Evolutionary conservation across 2,113 vertebrate species (phyloP).

Genomic region (Amia ocellicauda): DNA sequence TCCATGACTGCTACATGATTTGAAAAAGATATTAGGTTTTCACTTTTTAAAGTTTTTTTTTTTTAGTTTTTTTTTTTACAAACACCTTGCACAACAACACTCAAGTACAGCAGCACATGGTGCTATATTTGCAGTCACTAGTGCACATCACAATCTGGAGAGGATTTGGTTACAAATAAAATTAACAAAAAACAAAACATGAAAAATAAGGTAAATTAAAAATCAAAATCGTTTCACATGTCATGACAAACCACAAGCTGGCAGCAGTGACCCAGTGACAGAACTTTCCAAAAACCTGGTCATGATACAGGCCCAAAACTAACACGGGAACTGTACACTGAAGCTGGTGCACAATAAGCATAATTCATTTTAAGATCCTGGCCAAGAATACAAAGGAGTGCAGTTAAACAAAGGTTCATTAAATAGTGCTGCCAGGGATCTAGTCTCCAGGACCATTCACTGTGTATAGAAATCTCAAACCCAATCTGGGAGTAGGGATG

Average conservation of each 20-base stretch:
- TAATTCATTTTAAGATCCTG: too few relatives aligned
- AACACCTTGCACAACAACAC: conserved; percentile 7
- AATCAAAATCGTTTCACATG: neutral
- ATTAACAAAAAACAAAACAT: neutral
- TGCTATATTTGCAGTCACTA: neutral
- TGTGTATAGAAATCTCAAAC: too few relatives aligned
- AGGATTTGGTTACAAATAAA: neutral
- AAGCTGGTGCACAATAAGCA: neutral
- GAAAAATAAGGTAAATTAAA: neutral
- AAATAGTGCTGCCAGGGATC: too few relatives aligned
- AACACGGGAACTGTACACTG: neutral
- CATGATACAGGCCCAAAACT: neutral
- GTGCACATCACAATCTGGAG: conserved; percentile 8
- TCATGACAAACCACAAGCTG: neutral
- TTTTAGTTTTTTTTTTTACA: neutral
- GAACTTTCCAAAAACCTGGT: neutral
- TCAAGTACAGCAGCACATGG: neutral
- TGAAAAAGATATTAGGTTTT: neutral
- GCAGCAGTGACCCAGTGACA: neutral
- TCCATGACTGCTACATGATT: neutral
- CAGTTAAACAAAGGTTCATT: too few relatives aligned
- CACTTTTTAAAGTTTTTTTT: too few relatives aligned
- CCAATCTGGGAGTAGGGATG: too few relatives aligned
- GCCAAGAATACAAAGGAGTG: too few relatives aligned
- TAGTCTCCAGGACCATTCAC: too few relatives aligned